A percentile compares a stretch with the other conserved stretches of the same genome.
phyloP scores from a whole-genome alignment of 2,888 invertebrate species.

The Eretmocerus hayati region DNA sequence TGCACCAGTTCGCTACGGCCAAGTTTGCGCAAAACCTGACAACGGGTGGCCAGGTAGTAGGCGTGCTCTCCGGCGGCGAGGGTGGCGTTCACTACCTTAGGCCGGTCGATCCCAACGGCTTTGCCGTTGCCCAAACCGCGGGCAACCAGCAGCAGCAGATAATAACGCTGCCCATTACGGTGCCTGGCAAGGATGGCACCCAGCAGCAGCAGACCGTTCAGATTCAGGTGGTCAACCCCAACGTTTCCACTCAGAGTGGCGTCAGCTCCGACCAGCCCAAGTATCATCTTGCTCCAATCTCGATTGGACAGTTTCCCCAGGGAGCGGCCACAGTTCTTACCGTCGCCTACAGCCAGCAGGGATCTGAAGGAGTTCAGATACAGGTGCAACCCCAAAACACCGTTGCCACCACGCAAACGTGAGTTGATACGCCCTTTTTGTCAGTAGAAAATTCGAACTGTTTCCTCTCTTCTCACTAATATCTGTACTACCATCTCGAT shows the following conservation, averaged over 20 bases:
- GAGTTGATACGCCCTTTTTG: constrained; percentile 22
- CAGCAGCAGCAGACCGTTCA: constrained; percentile 66
- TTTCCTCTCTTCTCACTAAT: not conserved
- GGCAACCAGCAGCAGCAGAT: constrained; percentile 56
- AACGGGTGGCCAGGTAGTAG: constrained; percentile 63
- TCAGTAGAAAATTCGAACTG: not conserved
- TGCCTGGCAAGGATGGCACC: constrained; percentile 69
- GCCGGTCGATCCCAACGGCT: constrained; percentile 53
- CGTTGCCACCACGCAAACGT: constrained; percentile 46
- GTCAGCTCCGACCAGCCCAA: constrained; percentile 58
- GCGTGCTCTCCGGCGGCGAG: constrained; percentile 62
- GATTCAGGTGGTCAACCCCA: constrained; percentile 66
- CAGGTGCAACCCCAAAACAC: constrained; percentile 45
- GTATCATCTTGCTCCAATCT: constrained; percentile 68
- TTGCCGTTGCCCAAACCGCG: constrained; percentile 41
- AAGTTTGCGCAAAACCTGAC: constrained; percentile 67
- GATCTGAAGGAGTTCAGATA: constrained; percentile 50
- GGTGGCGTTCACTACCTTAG: constrained; percentile 71
- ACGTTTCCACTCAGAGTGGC: constrained; percentile 49
- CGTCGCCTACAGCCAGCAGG: constrained; percentile 62
- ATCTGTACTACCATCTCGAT: no score
- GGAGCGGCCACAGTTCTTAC: constrained; percentile 66
- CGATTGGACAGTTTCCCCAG: constrained; percentile 68
- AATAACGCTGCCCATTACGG: constrained; percentile 71
- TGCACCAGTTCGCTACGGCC: constrained; percentile 56